Evolutionary conservation across 1,140 invertebrate species (phyloP).

Genomic region (Portunus trituberculatus): DNA sequence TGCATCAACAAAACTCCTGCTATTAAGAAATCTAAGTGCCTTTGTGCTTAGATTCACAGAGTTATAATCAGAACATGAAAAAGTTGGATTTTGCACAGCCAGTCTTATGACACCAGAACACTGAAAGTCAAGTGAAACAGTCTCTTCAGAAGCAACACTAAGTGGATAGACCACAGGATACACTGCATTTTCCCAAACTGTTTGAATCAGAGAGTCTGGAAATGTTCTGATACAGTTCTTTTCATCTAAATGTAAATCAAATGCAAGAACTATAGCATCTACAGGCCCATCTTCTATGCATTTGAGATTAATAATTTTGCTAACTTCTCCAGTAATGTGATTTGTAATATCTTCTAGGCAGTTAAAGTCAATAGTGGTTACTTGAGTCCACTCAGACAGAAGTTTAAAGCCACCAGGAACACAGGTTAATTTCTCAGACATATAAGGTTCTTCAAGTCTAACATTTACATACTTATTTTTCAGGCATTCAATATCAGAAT

Average conservation of each 20-base stretch:
- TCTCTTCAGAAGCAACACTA: not conserved
- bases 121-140: slow-evolving; percentile 32
- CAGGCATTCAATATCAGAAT: slow-evolving; percentile 75
- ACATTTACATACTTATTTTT: slow-evolving; percentile 76
- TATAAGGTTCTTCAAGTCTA: slow-evolving; percentile 83
- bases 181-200: slow-evolving; percentile 89
- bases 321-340: slow-evolving; percentile 79
- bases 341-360: slow-evolving; percentile 82
- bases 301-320: slow-evolving; percentile 80
- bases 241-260: slow-evolving; percentile 87
- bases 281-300: slow-evolving; percentile 82
- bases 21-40: slow-evolving; percentile 63
- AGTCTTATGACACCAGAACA: slow-evolving; percentile 56
- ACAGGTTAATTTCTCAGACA: slow-evolving; percentile 85
- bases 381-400: slow-evolving; percentile 83
- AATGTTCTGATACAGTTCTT: slow-evolving; percentile 83
- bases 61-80: not conserved
- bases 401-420: slow-evolving; percentile 82
- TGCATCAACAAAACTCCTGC: slow-evolving; percentile 28
- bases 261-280: slow-evolving; percentile 87
- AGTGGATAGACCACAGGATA: slow-evolving; percentile 78
- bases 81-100: not conserved
- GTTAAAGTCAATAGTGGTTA: slow-evolving; percentile 86
- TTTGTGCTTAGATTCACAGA: slow-evolving; percentile 37
- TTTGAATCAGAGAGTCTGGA: slow-evolving; percentile 78